Conservation (phyloP, 2,888 invertebrate genomes). For the Trachelus tabidus region DNA sequence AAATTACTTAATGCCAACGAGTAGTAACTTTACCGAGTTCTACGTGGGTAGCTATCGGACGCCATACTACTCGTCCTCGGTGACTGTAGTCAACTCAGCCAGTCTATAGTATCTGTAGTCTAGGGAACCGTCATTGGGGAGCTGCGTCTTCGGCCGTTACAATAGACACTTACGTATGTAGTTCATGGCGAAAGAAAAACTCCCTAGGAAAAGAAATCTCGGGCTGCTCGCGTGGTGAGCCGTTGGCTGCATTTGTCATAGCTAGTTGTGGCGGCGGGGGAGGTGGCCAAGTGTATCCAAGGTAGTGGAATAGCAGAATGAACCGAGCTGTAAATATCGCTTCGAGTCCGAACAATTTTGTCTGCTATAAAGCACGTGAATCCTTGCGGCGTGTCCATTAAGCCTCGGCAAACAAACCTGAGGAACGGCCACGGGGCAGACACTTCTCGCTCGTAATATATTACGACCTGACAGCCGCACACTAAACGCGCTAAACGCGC, state of each 20-base stretch:
- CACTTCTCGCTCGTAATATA: conserved; percentile 45
- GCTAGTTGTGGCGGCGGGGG: too few relatives aligned
- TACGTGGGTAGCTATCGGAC: not conserved
- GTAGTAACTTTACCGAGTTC: conserved; percentile 46
- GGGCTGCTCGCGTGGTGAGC: too few relatives aligned
- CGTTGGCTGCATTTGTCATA: too few relatives aligned
- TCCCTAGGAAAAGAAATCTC: too few relatives aligned
- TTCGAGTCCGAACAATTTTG: conserved; percentile 48
- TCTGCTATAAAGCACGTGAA: conserved; percentile 47
- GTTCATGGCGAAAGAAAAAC: too few relatives aligned
- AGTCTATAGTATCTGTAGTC: too few relatives aligned
- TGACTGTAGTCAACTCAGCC: too few relatives aligned
- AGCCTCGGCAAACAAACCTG: conserved; percentile 54
- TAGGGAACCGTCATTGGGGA: too few relatives aligned
- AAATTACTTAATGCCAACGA: conserved; percentile 54
- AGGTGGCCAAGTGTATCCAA: too few relatives aligned
- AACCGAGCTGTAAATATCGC: conserved; percentile 37
- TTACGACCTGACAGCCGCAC: conserved; percentile 46
- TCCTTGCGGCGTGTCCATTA: conserved; percentile 54
- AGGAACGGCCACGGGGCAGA: conserved; percentile 48
- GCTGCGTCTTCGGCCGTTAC: too few relatives aligned
- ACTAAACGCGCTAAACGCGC: conserved; percentile 30
- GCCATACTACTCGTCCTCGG: too few relatives aligned
- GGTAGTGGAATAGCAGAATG: not conserved
- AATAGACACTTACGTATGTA: too few relatives aligned